These are phyloP conservation scores for Coecobrya sp. DNA, from an alignment of 2,888 invertebrate genomes.

Conservation along the genomic window DNA sequence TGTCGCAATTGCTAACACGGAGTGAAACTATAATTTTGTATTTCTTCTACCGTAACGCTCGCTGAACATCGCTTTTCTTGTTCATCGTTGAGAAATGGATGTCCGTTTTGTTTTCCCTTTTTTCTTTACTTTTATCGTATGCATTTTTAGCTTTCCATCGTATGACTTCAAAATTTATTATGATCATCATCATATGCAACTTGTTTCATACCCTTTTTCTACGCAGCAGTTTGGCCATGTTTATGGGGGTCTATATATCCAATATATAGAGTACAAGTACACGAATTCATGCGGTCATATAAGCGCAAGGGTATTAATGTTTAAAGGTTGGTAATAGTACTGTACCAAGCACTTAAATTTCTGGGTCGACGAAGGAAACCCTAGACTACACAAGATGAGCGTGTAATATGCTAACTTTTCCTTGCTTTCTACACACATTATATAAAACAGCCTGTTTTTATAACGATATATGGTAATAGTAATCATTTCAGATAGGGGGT, in stretches of 20 bases:
- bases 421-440: background rate
- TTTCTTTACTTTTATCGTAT: background rate
- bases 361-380: slow-evolving; percentile 51
- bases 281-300: background rate
- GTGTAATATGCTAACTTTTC: slow-evolving; percentile 8
- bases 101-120: background rate
- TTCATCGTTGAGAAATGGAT: background rate
- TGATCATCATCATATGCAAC: slow-evolving; percentile 61
- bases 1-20: background rate
- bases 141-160: background rate
- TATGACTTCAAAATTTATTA: slow-evolving; percentile 9
- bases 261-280: too few species aligned
- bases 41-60: slow-evolving; percentile 1
- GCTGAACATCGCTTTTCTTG: background rate
- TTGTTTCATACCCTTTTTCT: background rate
- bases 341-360: slow-evolving; percentile 42
- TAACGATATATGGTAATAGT: slow-evolving; percentile 38
- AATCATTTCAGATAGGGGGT: slow-evolving; percentile 10
- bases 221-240: background rate
- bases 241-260: background rate
- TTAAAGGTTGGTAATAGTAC: background rate
- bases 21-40: background rate
- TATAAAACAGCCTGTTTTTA: background rate
- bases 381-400: background rate
- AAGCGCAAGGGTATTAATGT: too few species aligned